Conservation (phyloP, 2,888 invertebrate genomes). For the Hipparchia semele region DNA sequence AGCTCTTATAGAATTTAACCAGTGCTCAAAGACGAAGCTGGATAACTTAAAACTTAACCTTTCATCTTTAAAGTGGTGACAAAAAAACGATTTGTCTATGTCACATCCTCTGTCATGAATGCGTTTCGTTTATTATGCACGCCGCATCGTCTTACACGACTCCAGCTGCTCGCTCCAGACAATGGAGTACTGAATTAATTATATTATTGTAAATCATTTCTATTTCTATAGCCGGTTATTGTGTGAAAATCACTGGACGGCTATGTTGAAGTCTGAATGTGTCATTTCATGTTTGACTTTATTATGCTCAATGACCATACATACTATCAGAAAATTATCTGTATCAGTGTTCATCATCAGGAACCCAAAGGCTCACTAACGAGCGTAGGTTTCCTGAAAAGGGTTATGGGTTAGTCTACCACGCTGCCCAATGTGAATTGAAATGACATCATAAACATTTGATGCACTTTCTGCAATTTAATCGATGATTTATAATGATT, state of each 20-base stretch:
- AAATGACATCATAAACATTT: too few relatives aligned
- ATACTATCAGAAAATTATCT: too few relatives aligned
- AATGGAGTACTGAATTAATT: constrained; percentile 37
- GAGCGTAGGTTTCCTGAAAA: too few relatives aligned
- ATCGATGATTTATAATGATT: too few relatives aligned
- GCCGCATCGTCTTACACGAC: constrained; percentile 30
- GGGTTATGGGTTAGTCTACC: too few relatives aligned
- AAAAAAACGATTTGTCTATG: constrained; percentile 36
- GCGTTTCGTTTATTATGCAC: constrained; percentile 40
- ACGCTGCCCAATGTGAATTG: too few relatives aligned
- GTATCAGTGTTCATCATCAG: too few relatives aligned
- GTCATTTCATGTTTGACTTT: too few relatives aligned
- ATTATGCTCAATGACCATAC: too few relatives aligned
- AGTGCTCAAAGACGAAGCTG: background rate
- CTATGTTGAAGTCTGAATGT: background rate
- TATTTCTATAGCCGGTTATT: constrained; percentile 14
- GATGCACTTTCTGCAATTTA: too few relatives aligned
- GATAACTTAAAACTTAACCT: constrained; percentile 7
- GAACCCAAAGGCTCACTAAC: too few relatives aligned
- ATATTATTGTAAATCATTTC: constrained; percentile 25
- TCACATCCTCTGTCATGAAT: constrained; percentile 41
- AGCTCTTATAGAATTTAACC: background rate
- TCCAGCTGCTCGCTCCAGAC: constrained; percentile 34
- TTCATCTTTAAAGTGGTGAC: constrained; percentile 22
- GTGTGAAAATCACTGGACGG: constrained; percentile 14